Conservation (phyloP, 2,888 invertebrate species). For the Aphidius colemani region DNA sequence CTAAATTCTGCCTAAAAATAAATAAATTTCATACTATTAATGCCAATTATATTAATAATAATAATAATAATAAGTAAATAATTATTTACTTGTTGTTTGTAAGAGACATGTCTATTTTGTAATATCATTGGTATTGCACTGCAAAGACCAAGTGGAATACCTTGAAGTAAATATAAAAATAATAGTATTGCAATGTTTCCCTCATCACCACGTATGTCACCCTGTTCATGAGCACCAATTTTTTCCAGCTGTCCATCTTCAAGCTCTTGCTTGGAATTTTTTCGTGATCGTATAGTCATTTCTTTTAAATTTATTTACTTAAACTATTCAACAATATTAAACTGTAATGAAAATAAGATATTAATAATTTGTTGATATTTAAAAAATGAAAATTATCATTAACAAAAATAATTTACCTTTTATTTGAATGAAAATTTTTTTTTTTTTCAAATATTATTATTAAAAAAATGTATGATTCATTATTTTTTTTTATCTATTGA, state of each 20-base stretch:
- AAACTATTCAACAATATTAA: constrained; percentile 9
- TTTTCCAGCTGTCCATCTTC: constrained; percentile 35
- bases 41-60: neutral
- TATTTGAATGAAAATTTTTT: too few relatives aligned
- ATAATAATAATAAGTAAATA: neutral
- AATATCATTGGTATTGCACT: constrained; percentile 95
- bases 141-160: constrained; percentile 92
- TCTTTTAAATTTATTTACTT: constrained; percentile 22
- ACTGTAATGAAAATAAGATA: neutral
- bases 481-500: too few relatives aligned
- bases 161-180: constrained; percentile 92
- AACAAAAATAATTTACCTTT: too few relatives aligned
- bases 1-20: constrained; percentile 83
- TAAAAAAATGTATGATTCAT: too few relatives aligned
- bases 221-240: constrained; percentile 38
- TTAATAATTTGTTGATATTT: neutral
- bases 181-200: constrained; percentile 84
- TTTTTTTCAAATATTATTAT: too few relatives aligned
- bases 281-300: too few relatives aligned
- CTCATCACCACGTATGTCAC: constrained; percentile 69
- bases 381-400: too few relatives aligned
- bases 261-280: constrained; percentile 7
- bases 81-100: constrained; percentile 80
- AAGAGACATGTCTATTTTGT: constrained; percentile 89
- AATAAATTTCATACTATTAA: constrained; percentile 1